These are phyloP conservation scores for Crepidodera aurea DNA, from an alignment of 2,888 invertebrate genomes.

Conservation along the genomic window DNA sequence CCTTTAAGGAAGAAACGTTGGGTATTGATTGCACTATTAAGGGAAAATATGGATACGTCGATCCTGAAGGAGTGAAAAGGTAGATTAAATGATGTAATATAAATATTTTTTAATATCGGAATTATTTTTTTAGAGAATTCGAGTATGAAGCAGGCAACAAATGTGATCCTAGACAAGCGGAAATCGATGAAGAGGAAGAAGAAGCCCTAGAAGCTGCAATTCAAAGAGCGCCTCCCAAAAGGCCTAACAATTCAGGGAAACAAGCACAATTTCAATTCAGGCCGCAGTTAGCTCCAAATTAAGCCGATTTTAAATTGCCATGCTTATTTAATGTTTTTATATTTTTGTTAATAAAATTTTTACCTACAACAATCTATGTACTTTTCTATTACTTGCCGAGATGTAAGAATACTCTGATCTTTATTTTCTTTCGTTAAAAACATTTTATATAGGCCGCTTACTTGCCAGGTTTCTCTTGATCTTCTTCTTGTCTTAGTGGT, in stretches of 20 bases:
- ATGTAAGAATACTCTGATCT: too few relatives aligned
- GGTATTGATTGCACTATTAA: slow-evolving; percentile 68
- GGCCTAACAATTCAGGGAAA: slow-evolving; percentile 41
- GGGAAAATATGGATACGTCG: slow-evolving; percentile 80
- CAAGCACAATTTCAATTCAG: slow-evolving; percentile 46
- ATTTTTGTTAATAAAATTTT: slow-evolving; percentile 38
- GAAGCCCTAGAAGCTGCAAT: slow-evolving; percentile 38
- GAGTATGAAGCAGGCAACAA: slow-evolving; percentile 82
- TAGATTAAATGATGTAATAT: slow-evolving; percentile 27
- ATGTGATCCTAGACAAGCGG: slow-evolving; percentile 67
- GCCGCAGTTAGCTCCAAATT: slow-evolving; percentile 35
- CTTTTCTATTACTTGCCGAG: too few relatives aligned
- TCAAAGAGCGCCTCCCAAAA: slow-evolving; percentile 36
- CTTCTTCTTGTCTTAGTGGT: too few relatives aligned
- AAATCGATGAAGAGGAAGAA: slow-evolving; percentile 54
- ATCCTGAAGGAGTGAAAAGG: slow-evolving; percentile 80
- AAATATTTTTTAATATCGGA: not conserved
- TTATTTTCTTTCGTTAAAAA: too few relatives aligned
- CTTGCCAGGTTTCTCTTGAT: too few relatives aligned
- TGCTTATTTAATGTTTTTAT: slow-evolving; percentile 31
- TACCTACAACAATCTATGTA: slow-evolving; percentile 1
- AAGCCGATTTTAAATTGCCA: slow-evolving; percentile 19
- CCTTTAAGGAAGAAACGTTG: slow-evolving; percentile 85
- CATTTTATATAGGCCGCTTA: too few relatives aligned
- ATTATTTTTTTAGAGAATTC: slow-evolving; percentile 68